Percentiles rank a stretch among this genome's conserved stretches.
These are phyloP conservation scores for Phyllostomus hastatus DNA, from an alignment of 2,113 vertebrate species.

Conservation along the genomic window DNA sequence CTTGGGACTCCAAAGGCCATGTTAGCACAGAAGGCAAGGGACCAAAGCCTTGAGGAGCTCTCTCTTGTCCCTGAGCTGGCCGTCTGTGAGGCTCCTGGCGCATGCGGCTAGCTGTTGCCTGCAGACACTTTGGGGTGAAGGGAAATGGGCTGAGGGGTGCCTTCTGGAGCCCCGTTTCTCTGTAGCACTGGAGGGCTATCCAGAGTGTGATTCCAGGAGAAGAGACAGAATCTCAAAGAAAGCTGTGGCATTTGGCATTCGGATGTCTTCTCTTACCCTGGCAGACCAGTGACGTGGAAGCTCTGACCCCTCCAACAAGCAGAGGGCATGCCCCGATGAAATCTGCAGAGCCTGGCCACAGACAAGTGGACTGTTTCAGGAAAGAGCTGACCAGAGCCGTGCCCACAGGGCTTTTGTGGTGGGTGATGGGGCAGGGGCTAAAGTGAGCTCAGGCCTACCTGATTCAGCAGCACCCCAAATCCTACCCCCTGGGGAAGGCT, in stretches of 20 bases:
- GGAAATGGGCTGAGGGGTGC: not conserved
- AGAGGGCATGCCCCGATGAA: rapidly evolving
- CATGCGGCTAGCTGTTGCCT: not conserved
- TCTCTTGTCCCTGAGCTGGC: no score
- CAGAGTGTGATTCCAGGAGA: not conserved
- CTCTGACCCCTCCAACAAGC: rapidly evolving
- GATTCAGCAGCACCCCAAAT: no score
- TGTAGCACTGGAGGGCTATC: rapidly evolving
- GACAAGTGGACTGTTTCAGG: not conserved
- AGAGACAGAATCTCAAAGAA: rapidly evolving
- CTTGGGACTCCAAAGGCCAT: not conserved
- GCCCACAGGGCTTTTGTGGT: not conserved
- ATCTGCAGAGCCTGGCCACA: rapidly evolving
- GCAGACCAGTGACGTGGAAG: rapidly evolving
- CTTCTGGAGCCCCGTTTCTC: not conserved
- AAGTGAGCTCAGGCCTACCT: not conserved
- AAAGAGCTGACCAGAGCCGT: not conserved
- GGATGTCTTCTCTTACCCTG: not conserved
- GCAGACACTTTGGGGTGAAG: not conserved
- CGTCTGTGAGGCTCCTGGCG: not conserved
- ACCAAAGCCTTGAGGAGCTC: not conserved
- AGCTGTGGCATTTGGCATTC: not conserved
- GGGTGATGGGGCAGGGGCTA: rapidly evolving
- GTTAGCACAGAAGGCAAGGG: rapidly evolving
- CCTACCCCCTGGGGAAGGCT: not conserved